phyloP scores from a whole-genome alignment of 2,113 vertebrate species.

The Protobothrops mucrosquamatus region DNA sequence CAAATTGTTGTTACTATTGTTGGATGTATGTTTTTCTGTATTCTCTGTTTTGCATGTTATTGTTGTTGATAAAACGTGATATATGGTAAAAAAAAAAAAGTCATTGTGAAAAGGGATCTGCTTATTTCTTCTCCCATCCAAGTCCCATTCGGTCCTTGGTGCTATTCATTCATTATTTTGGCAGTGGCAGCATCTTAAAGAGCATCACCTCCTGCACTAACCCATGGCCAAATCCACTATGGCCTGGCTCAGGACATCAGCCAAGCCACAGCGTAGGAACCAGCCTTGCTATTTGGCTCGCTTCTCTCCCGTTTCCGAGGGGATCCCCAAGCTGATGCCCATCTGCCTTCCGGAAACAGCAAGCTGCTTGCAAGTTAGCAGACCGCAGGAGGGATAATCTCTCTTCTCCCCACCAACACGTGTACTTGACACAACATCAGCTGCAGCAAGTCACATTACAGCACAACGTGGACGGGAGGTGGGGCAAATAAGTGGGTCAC shows the following conservation, averaged over 20 bases:
- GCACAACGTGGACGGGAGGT: slow-evolving; percentile 15
- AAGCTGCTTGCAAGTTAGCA: background rate
- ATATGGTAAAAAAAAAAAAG: background rate
- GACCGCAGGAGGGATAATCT: fast-evolving
- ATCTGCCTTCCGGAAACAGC: background rate
- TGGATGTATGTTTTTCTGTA: background rate
- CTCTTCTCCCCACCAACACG: fast-evolving
- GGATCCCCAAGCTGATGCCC: slow-evolving; percentile 34
- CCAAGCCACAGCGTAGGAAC: background rate
- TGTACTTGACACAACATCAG: slow-evolving; percentile 11
- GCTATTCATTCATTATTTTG: background rate
- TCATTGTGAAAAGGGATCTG: background rate
- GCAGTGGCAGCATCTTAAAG: background rate
- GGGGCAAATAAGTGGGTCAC: background rate
- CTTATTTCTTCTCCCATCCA: background rate
- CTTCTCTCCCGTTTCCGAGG: background rate
- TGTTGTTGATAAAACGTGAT: background rate
- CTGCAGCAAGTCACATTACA: slow-evolving; percentile 21
- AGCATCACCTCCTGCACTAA: background rate
- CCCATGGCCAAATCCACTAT: background rate
- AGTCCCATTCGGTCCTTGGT: background rate
- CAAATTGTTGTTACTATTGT: background rate
- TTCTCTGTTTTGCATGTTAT: background rate
- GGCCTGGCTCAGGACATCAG: background rate
- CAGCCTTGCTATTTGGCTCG: background rate